phyloP scores from a whole-genome alignment of 2,888 invertebrate genomes.

The Perizoma affinitatum region DNA sequence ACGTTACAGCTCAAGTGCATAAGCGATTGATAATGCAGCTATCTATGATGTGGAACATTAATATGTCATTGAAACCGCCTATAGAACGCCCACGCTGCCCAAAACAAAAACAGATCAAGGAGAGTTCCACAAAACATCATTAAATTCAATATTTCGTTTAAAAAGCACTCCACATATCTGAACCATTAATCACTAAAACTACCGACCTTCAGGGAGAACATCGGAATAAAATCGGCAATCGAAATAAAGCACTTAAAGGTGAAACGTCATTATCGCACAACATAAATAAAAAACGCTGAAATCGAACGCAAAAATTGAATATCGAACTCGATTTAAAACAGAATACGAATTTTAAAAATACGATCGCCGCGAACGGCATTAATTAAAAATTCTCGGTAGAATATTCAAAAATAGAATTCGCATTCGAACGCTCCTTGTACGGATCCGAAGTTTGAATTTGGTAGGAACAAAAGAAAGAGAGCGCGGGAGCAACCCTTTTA shows the following conservation, averaged over 20 bases:
- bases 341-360: constrained; percentile 82
- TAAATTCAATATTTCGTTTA: constrained; percentile 84
- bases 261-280: constrained; percentile 84
- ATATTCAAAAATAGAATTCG: constrained; percentile 84
- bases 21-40: constrained; percentile 59
- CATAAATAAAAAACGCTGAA: constrained; percentile 81
- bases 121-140: constrained; percentile 79
- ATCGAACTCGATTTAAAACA: constrained; percentile 82
- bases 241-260: constrained; percentile 84
- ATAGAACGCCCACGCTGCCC: constrained; percentile 60
- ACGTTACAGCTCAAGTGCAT: constrained; percentile 42
- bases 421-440: constrained; percentile 83
- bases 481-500: constrained; percentile 84
- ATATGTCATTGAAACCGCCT: constrained; percentile 61
- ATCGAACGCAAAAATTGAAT: constrained; percentile 84
- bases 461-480: constrained; percentile 82
- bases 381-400: constrained; percentile 85
- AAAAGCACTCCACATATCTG: constrained; percentile 83
- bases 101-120: constrained; percentile 66
- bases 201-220: constrained; percentile 79
- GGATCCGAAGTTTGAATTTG: constrained; percentile 82
- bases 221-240: constrained; percentile 83
- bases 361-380: constrained; percentile 80
- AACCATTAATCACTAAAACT: constrained; percentile 83
- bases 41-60: constrained; percentile 60